Percentiles rank a stretch among this genome's conserved stretches.
These are phyloP conservation scores for Cryptus armator DNA, from an alignment of 2,888 invertebrate species.

Conservation along the genomic window DNA sequence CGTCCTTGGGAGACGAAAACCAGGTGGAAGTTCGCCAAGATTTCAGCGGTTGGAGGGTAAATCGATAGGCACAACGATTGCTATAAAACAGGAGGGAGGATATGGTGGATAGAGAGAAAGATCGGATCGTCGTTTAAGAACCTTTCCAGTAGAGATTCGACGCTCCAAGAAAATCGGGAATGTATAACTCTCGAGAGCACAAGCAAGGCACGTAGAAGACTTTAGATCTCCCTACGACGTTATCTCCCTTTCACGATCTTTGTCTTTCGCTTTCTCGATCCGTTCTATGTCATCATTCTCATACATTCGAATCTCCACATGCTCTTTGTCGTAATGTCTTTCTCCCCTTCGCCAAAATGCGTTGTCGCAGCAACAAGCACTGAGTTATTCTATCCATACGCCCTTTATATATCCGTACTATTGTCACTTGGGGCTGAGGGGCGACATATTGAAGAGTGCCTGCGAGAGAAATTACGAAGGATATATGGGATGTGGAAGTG, in stretches of 20 bases:
- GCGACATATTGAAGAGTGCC: slow-evolving; percentile 40
- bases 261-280: slow-evolving; percentile 46
- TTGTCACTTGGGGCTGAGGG: slow-evolving; percentile 1
- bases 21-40: slow-evolving; percentile 57
- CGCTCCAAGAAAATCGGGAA: slow-evolving; percentile 27
- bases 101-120: slow-evolving; percentile 40
- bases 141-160: slow-evolving; percentile 52
- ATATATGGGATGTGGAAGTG: slow-evolving; percentile 68
- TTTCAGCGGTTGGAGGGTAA: slow-evolving; percentile 20
- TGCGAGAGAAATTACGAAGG: slow-evolving; percentile 60
- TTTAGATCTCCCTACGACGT: slow-evolving; percentile 46
- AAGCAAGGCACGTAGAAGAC: slow-evolving; percentile 25
- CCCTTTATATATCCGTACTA: slow-evolving; percentile 1
- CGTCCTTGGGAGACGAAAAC: slow-evolving; percentile 34
- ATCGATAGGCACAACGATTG: slow-evolving; percentile 59
- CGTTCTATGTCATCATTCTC: slow-evolving; percentile 13
- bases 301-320: background rate
- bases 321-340: slow-evolving; percentile 56
- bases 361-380: background rate
- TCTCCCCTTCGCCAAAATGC: slow-evolving; percentile 15
- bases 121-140: slow-evolving; percentile 60
- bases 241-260: slow-evolving; percentile 67
- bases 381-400: background rate
- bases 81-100: slow-evolving; percentile 45
- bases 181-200: slow-evolving; percentile 30